These are phyloP conservation scores for Salvelinus alpinus DNA, from an alignment of 2,113 vertebrate species.

Conservation along the genomic window DNA sequence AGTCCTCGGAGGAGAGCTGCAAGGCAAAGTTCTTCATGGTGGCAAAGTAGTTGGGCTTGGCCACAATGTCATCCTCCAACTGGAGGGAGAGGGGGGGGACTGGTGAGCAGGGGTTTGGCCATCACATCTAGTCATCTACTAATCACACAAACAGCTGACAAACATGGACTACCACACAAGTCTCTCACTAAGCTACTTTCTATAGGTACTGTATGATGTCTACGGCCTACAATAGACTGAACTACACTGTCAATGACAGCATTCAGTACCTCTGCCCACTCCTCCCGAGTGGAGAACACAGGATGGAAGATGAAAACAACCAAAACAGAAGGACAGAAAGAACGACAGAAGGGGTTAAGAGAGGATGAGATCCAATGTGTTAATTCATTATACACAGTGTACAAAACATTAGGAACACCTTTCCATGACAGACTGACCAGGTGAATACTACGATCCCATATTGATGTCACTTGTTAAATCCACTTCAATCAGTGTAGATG, in stretches of 20 bases:
- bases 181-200: too few relatives aligned
- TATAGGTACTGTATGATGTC: too few relatives aligned
- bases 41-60: constrained; percentile 98
- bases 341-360: background rate
- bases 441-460: too few relatives aligned
- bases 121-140: too few relatives aligned
- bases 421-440: too few relatives aligned
- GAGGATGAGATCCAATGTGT: background rate
- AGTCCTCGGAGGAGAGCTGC: constrained; percentile 96
- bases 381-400: background rate
- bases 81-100: constrained; percentile 44
- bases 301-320: constrained; percentile 28
- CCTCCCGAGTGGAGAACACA: constrained; percentile 17
- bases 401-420: too few relatives aligned
- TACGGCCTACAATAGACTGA: background rate
- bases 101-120: background rate
- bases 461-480: too few relatives aligned
- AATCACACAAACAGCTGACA: too few relatives aligned
- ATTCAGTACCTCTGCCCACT: constrained; percentile 59
- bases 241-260: background rate
- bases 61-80: constrained; percentile 99
- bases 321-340: background rate
- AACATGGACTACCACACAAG: too few relatives aligned
- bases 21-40: constrained; percentile 99
- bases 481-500: too few relatives aligned